Evolutionary conservation across 2,797 vertebrate genomes (phyloP).

Genomic region (Pseudomugil gertrudae): DNA sequence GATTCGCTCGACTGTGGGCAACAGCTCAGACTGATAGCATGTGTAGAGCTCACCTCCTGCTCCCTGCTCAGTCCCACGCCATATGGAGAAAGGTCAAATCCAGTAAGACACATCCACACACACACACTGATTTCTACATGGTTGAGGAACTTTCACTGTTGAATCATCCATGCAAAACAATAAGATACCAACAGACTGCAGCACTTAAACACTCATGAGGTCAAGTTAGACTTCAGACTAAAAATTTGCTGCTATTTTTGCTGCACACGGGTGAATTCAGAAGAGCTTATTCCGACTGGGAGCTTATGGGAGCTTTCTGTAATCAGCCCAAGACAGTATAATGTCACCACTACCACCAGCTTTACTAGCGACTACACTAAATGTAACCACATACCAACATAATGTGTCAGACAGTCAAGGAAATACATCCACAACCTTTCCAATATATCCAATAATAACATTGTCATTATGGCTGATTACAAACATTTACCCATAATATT

Average conservation of each 20-base stretch:
- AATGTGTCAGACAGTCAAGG: no score
- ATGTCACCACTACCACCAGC: no score
- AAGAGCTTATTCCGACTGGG: no score
- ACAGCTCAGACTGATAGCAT: conserved; percentile 66
- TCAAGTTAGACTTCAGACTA: not conserved
- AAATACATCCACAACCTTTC: no score
- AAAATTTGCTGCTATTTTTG: not conserved
- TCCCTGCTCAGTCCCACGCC: conserved; percentile 63
- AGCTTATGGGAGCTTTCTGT: no score
- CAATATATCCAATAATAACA: no score
- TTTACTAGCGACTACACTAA: no score
- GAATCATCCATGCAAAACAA: conserved; percentile 25
- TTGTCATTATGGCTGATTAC: no score
- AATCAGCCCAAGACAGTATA: no score
- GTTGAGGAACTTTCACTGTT: conserved; percentile 3
- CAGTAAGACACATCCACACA: conserved; percentile 14
- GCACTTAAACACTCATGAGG: not conserved
- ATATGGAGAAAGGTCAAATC: conserved; percentile 74
- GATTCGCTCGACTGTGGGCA: conserved; percentile 30
- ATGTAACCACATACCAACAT: no score
- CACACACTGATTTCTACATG: conserved; percentile 13
- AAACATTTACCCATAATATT: no score
- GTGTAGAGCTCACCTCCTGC: conserved; percentile 66
- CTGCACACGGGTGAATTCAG: no score
- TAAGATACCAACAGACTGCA: not conserved